phyloP scores from a whole-genome alignment of 2,113 vertebrate species.

The Talpa occidentalis region DNA sequence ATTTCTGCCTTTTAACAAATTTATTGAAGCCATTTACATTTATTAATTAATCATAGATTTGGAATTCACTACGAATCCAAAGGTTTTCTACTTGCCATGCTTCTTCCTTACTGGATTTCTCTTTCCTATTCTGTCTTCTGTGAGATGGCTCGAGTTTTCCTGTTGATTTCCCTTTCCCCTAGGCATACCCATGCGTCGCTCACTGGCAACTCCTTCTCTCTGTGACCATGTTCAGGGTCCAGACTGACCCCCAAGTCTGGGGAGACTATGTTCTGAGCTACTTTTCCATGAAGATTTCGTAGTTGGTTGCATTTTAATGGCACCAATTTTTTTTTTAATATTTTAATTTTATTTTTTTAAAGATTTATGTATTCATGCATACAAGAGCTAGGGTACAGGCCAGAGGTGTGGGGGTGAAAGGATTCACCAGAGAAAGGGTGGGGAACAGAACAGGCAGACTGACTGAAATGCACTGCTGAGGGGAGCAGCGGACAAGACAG shows the following conservation, averaged over 20 bases:
- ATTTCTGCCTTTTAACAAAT: constrained; percentile 1
- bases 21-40: constrained; percentile 35
- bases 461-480: too few relatives aligned
- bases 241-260: neutral
- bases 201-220: neutral
- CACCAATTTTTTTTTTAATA: too few relatives aligned
- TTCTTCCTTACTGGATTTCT: neutral
- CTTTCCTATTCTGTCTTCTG: neutral
- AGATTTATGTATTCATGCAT: too few relatives aligned
- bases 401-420: too few relatives aligned
- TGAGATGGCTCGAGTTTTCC: neutral
- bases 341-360: too few relatives aligned
- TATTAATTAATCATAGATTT: constrained; percentile 1
- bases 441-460: too few relatives aligned
- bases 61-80: neutral
- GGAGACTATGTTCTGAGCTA: neutral
- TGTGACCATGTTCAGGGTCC: neutral
- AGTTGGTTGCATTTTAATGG: constrained; percentile 83
- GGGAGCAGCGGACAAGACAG: too few relatives aligned
- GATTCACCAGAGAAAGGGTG: too few relatives aligned
- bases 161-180: neutral
- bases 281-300: constrained; percentile 81
- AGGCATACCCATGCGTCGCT: neutral
- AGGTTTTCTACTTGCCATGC: neutral
- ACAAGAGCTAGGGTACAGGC: too few relatives aligned